Conservation (phyloP, 2,113 vertebrate genomes). For the Archilochus colubris region DNA sequence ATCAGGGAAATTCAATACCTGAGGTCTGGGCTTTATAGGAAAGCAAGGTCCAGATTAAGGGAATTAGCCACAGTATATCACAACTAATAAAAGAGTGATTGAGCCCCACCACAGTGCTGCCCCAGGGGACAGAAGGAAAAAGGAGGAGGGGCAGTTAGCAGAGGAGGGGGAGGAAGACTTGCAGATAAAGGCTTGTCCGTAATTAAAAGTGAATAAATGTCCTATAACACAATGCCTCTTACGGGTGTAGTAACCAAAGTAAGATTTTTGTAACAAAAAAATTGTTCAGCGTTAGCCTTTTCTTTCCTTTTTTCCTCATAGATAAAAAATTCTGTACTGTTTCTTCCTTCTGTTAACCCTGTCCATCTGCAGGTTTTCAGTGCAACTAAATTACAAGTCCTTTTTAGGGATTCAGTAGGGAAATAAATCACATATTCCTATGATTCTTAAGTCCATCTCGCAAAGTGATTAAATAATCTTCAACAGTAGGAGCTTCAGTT, state of each 20-base stretch:
- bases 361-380: not conserved
- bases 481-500: not conserved
- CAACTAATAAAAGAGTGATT: slow-evolving; percentile 75
- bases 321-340: not conserved
- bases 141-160: not conserved
- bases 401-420: not conserved
- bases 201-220: slow-evolving; percentile 45
- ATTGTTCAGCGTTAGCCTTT: not conserved
- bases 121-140: slow-evolving; percentile 21
- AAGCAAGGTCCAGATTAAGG: slow-evolving; percentile 80
- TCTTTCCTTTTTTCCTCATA: not conserved
- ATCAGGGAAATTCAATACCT: slow-evolving; percentile 79
- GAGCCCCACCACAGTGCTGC: slow-evolving; percentile 74
- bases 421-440: not conserved
- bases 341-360: not conserved
- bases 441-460: not conserved
- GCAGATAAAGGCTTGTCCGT: not conserved
- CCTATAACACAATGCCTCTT: slow-evolving; percentile 10
- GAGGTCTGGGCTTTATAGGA: slow-evolving; percentile 79
- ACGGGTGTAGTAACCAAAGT: not conserved
- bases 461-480: not conserved
- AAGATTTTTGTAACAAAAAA: not conserved
- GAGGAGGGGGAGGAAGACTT: not conserved
- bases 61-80: slow-evolving; percentile 80
- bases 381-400: not conserved